Conservation (phyloP, 2,888 invertebrate genomes). For the Noctua pronuba region DNA sequence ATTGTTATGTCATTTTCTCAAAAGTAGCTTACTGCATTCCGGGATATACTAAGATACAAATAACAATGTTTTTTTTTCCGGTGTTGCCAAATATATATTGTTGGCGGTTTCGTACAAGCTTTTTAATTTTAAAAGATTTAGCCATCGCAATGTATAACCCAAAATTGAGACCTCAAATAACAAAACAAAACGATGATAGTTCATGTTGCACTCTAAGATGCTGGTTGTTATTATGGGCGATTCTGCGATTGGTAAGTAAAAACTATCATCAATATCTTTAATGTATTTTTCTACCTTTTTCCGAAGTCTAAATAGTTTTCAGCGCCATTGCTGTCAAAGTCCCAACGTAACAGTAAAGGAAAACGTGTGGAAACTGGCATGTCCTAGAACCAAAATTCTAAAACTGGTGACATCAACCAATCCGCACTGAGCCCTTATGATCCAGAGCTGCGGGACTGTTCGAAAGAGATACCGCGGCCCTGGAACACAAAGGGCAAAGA, state of each 20-base stretch:
- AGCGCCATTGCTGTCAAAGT: neutral
- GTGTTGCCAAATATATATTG: no score
- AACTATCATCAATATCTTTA: neutral
- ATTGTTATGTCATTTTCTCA: no score
- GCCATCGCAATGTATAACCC: slow-evolving; percentile 6
- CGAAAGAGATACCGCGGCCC: no score
- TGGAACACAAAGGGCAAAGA: no score
- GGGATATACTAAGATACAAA: neutral
- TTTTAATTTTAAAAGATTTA: neutral
- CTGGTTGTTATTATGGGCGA: slow-evolving; percentile 21
- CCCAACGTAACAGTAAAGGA: neutral
- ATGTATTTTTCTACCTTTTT: neutral
- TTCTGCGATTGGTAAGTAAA: slow-evolving; percentile 31
- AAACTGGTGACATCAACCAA: neutral
- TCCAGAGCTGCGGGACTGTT: no score
- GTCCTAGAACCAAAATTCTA: neutral
- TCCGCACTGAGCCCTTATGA: neutral
- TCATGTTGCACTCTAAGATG: neutral
- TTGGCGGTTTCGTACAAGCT: neutral
- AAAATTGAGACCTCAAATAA: slow-evolving; percentile 2
- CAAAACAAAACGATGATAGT: neutral
- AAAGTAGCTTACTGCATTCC: neutral
- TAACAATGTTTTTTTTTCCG: slow-evolving; percentile 2
- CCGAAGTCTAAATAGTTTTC: neutral
- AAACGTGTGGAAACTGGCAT: neutral